A percentile compares a stretch with the other conserved stretches of the same genome.
Evolutionary conservation across 2,888 invertebrate species (phyloP).

Genomic region (Noctua comes): DNA sequence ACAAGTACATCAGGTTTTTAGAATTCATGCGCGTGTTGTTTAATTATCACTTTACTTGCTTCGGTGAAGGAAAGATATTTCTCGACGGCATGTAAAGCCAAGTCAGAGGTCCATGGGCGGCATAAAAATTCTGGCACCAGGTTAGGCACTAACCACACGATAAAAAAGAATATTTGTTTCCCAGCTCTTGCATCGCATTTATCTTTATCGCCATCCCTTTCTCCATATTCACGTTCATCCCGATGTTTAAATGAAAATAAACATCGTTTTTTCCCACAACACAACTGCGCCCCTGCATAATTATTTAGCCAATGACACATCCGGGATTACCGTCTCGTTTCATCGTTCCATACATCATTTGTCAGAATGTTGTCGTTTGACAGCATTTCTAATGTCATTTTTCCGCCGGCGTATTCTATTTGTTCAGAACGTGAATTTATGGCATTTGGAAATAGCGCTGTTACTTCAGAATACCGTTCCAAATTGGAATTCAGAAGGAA

Average conservation of each 20-base stretch:
- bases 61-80: too few relatives aligned
- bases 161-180: background rate
- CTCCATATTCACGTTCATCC: conserved; percentile 15
- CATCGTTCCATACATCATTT: conserved; percentile 59
- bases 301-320: conserved; percentile 62
- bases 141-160: too few relatives aligned
- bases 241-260: conserved; percentile 48
- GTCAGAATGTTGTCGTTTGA: conserved; percentile 59
- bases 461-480: conserved; percentile 32
- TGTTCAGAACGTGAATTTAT: conserved; percentile 63
- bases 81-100: too few relatives aligned
- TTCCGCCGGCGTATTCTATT: conserved; percentile 49
- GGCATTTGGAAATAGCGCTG: conserved; percentile 56
- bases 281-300: conserved; percentile 51
- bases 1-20: too few relatives aligned
- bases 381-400: conserved; percentile 63
- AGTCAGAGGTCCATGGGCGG: too few relatives aligned
- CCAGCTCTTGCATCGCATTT: conserved; percentile 2
- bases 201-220: conserved; percentile 23
- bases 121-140: too few relatives aligned
- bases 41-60: too few relatives aligned
- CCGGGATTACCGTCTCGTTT: conserved; percentile 57
- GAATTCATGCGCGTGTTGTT: too few relatives aligned
- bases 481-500: conserved; percentile 53
- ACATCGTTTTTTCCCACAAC: conserved; percentile 37